phyloP scores from a whole-genome alignment of 2,888 invertebrate species.

The Phortica okadai region DNA sequence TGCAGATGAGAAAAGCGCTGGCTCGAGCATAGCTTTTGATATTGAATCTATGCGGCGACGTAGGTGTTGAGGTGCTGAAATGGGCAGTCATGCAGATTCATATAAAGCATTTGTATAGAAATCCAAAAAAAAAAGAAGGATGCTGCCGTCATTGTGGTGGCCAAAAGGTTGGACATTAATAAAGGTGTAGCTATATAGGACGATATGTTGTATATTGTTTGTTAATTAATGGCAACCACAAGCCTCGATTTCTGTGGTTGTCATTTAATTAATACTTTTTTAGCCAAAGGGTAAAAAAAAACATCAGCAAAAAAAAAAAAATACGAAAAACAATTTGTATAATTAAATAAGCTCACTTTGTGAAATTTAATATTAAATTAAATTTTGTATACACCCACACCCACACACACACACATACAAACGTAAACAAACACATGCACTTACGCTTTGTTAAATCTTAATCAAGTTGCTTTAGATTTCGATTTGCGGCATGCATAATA shows the following conservation, averaged over 20 bases:
- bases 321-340: constrained; percentile 4
- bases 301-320: neutral
- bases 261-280: constrained; percentile 64
- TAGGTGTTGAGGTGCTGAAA: too few species aligned
- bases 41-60: too few species aligned
- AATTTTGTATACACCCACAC: neutral
- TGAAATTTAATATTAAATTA: constrained; percentile 1
- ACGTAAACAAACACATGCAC: neutral
- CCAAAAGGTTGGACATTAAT: neutral
- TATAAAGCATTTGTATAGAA: neutral
- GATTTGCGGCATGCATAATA: constrained; percentile 67
- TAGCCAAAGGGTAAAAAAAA: neutral
- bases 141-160: neutral
- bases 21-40: neutral
- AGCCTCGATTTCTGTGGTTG: constrained; percentile 52
- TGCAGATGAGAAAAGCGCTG: neutral
- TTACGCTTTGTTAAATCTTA: constrained; percentile 66
- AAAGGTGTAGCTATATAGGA: neutral
- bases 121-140: neutral
- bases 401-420: neutral
- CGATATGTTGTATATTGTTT: constrained; percentile 32
- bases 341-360: constrained; percentile 7
- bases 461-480: constrained; percentile 67
- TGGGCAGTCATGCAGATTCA: neutral
- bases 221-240: constrained; percentile 62